Base-by-base conservation (phyloP, 2,113 vertebrate species). In the Campylomormyrus tamandua region DNA sequence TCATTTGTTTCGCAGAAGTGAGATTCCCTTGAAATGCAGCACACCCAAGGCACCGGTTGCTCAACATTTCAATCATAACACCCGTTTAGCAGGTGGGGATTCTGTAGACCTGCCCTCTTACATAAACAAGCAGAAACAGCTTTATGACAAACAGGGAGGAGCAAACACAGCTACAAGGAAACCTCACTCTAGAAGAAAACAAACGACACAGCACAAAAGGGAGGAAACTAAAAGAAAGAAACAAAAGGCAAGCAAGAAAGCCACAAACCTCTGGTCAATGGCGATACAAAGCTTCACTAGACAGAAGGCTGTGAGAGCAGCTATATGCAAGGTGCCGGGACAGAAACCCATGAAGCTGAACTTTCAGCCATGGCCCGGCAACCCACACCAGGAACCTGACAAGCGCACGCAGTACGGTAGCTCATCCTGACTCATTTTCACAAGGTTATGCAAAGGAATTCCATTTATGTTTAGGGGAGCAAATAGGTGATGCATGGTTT, bases 161-260 rank as follows among this genome's bases (percentile, higher is more conserved):
- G 48, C 88, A 89, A 83, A 46, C 21, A 35, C 10, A 0, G 1
- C 21, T 48, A 90, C 90, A 85, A 90, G 77, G 50, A 74, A 84
- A 53, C 90, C 31, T 88, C 62, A 84, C 83, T 84, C 53, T 19
- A 10, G 70, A 11, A 39, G 87, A 90, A 83, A n/a, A 74, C 19
- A 46, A 66, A 31, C 10, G 13, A 15, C 35, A 19, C 31, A n/a
- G 9, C 39, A 21, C 66, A 83, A 52, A 56, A 88, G 53, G 70
- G 86, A 83, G 49, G 58, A 48, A 35, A 86, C 27, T 42, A 45
- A 62, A 45, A 62, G 19, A 62, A 24, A 52, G 6, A 74, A 52
- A 83, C 70, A 88, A 90, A 56, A 83, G 49, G 52, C 49, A 83
- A 58, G 31, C 49, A 62, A 48, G 70, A 89, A 21, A 24, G 48